Base-by-base conservation (phyloP, 2,797 vertebrate species). In the Lepus townsendii region DNA sequence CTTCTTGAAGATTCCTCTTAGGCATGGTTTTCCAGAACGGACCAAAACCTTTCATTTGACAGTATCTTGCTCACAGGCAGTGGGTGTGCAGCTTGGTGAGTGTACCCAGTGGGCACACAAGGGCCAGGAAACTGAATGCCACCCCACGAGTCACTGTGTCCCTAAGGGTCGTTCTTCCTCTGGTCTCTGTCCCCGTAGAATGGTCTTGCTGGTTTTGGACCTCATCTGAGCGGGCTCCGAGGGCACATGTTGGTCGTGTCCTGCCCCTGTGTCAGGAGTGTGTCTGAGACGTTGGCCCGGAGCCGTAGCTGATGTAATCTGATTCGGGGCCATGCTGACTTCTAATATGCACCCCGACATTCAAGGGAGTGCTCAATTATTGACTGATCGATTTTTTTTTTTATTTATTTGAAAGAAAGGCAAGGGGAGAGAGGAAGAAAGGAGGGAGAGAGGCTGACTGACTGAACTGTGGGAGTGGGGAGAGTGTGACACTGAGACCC, bases 131-230 rank as follows among this genome's bases (percentile, higher is more conserved):
- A 20, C 24, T 68, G 17, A 42, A n/a, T 13, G 19, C 42, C 9
- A 65, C 3, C 3, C 26, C 32, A 3, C 38, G 24, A 4, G 68
- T n/a, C 22, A 12, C 16, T 27, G 22, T 20, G 7, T 52, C n/a
- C 57, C 38, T 4, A 27, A 57, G 27, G 32, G 32, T 7, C 8
- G n/a, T 22, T 63, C 4, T 16, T 38, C 19, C 17, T n/a, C 66
- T 71, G 71, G 24, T 2, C 1, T 60, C 54, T n/a, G 0, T 11
- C 38, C 5, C 65, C 1, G 0, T 13, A 13, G n/a, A 52, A 32
- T 6, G 10, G 3, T 5, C 38, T 35, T 11, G 7, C 84, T 71
- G 83, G 69, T 30, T 27, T 80, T 47, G 20, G 38, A 32, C 38
- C 17, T 54, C 35, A 20, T 22, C 42, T 35, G 30, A 68, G 22